These are phyloP conservation scores for Oreocharis arfaki DNA, from an alignment of 2,113 vertebrate species.

Conservation along the genomic window DNA sequence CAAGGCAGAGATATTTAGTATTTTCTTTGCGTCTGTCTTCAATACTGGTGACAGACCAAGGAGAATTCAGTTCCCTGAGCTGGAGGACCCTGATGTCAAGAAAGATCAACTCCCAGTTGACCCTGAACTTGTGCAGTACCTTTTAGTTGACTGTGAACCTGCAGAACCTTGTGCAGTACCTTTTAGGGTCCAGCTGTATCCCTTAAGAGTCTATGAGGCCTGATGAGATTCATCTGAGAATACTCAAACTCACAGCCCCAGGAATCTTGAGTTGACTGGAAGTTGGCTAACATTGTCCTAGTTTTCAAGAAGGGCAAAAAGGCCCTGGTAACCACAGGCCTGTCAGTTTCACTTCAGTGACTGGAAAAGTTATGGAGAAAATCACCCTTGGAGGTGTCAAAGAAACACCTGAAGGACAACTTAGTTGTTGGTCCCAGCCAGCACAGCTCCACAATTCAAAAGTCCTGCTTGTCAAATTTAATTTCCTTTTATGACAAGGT, in stretches of 20 bases:
- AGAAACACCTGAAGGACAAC: neutral
- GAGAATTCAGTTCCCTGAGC: neutral
- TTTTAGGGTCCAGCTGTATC: neutral
- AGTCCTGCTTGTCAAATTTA: neutral
- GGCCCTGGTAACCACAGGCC: too few relatives aligned
- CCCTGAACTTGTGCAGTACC: neutral
- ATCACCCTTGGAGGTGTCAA: neutral
- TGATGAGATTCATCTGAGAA: neutral
- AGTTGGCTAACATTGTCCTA: neutral
- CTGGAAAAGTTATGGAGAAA: neutral
- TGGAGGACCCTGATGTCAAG: neutral
- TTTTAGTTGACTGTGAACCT: neutral
- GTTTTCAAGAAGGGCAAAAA: neutral
- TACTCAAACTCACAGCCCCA: neutral
- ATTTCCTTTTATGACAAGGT: neutral
- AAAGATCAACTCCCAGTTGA: neutral
- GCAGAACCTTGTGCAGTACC: rapidly evolving
- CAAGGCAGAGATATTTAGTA: neutral
- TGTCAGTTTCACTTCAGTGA: neutral
- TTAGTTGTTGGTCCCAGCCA: neutral
- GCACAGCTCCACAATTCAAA: rapidly evolving
- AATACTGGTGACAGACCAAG: neutral
- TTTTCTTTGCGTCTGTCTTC: neutral
- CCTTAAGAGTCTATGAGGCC: neutral
- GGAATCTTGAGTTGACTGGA: neutral